phyloP scores from a whole-genome alignment of 2,797 vertebrate species.

The Tauraco hartlaubi region DNA sequence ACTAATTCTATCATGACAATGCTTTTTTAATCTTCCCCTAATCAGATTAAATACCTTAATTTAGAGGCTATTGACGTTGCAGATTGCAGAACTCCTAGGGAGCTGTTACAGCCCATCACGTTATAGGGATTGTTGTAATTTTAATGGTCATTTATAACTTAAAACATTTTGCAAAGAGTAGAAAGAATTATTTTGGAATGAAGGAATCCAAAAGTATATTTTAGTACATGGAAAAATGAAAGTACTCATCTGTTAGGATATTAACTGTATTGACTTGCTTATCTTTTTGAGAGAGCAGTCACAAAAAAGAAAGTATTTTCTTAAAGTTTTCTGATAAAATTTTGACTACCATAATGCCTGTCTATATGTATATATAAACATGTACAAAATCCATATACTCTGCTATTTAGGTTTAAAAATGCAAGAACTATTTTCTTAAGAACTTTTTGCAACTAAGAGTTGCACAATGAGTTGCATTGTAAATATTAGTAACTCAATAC shows the following conservation, averaged over 20 bases:
- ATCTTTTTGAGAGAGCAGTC: not conserved
- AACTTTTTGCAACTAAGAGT: not conserved
- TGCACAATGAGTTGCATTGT: not conserved
- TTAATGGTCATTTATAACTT: not conserved
- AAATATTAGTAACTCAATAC: not conserved
- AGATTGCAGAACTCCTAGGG: not conserved
- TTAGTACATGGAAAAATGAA: not conserved
- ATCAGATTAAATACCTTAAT: constrained; percentile 56
- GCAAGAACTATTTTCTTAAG: not conserved
- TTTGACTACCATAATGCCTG: not conserved
- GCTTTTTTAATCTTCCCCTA: constrained; percentile 25
- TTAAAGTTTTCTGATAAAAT: not conserved
- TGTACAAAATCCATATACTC: not conserved
- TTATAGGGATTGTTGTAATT: not conserved
- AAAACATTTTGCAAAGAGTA: not conserved
- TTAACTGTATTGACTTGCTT: not conserved
- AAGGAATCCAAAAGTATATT: not conserved
- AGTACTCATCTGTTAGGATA: not conserved
- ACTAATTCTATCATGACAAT: constrained; percentile 32
- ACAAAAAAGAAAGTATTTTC: not conserved
- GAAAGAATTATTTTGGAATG: not conserved
- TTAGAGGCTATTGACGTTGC: not conserved
- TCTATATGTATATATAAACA: not conserved
- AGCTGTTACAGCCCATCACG: not conserved
- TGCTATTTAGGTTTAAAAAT: not conserved